Evolutionary conservation across 2,888 invertebrate species (phyloP).

Genomic region (Catocala nupta): DNA sequence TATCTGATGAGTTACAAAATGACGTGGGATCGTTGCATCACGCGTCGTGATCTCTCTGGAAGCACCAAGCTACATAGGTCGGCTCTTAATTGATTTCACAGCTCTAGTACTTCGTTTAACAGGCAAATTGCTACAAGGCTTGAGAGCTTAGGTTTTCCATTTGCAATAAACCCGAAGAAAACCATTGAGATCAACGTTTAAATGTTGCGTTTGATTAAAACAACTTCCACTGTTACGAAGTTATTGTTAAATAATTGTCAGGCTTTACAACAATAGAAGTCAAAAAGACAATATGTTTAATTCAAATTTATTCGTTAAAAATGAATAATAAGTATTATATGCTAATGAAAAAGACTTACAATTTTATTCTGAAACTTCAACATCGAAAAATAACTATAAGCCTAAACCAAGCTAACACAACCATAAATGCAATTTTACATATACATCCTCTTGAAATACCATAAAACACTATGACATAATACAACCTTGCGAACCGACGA

Average conservation of each 20-base stretch:
- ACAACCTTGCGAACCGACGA: slow-evolving; percentile 28
- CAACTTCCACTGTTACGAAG: too few species aligned
- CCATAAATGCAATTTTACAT: slow-evolving; percentile 3
- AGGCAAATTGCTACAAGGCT: slow-evolving; percentile 16
- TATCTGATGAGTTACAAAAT: slow-evolving; percentile 63
- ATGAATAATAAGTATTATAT: too few species aligned
- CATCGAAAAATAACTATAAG: neutral
- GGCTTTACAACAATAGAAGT: too few species aligned
- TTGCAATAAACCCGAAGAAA: slow-evolving; percentile 1
- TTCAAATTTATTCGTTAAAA: too few species aligned
- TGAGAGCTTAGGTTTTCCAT: neutral
- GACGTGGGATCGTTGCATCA: slow-evolving; percentile 63
- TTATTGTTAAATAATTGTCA: too few species aligned
- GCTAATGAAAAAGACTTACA: too few species aligned
- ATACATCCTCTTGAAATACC: neutral
- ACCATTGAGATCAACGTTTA: neutral
- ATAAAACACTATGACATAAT: slow-evolving; percentile 9
- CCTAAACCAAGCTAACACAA: neutral
- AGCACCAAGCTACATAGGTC: slow-evolving; percentile 48
- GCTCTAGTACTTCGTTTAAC: slow-evolving; percentile 19
- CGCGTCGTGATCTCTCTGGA: slow-evolving; percentile 59
- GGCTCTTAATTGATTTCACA: slow-evolving; percentile 53
- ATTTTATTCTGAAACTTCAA: too few species aligned
- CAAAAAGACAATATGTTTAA: too few species aligned
- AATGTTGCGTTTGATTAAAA: too few species aligned